A percentile compares a stretch with the other conserved stretches of the same genome.
Evolutionary conservation across 2,113 vertebrate genomes (phyloP).

Genomic region (Heloderma charlesbogerti): DNA sequence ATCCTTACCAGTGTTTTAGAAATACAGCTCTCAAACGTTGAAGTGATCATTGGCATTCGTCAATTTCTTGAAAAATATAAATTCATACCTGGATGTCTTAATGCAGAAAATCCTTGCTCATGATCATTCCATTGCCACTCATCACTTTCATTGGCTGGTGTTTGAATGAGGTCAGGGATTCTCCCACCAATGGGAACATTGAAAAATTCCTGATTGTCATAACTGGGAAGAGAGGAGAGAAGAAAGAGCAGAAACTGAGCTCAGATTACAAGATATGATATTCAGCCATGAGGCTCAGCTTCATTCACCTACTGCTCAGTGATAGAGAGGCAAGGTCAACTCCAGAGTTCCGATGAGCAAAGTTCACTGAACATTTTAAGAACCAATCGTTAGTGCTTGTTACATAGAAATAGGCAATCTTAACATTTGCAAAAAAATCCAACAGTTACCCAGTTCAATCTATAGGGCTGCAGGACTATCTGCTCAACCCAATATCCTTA

Average conservation of each 20-base stretch:
- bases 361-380: neutral
- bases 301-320: neutral
- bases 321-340: neutral
- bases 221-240: slow-evolving; percentile 63
- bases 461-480: neutral
- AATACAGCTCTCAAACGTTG: neutral
- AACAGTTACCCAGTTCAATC: neutral
- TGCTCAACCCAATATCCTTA: too few species aligned
- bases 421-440: neutral
- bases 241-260: neutral
- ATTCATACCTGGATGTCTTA: slow-evolving; percentile 84
- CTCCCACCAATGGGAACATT: slow-evolving; percentile 84
- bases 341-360: neutral
- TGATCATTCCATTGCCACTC: slow-evolving; percentile 82
- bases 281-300: neutral
- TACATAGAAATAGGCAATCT: neutral
- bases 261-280: neutral
- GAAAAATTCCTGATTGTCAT: slow-evolving; percentile 76
- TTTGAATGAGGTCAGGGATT: slow-evolving; percentile 79
- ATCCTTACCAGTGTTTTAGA: neutral
- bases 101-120: slow-evolving; percentile 85
- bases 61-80: neutral
- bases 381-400: neutral
- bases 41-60: too few species aligned
- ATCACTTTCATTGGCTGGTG: slow-evolving; percentile 73